Conservation (phyloP, 2,113 vertebrate species). For the Entelurus aequoreus region DNA sequence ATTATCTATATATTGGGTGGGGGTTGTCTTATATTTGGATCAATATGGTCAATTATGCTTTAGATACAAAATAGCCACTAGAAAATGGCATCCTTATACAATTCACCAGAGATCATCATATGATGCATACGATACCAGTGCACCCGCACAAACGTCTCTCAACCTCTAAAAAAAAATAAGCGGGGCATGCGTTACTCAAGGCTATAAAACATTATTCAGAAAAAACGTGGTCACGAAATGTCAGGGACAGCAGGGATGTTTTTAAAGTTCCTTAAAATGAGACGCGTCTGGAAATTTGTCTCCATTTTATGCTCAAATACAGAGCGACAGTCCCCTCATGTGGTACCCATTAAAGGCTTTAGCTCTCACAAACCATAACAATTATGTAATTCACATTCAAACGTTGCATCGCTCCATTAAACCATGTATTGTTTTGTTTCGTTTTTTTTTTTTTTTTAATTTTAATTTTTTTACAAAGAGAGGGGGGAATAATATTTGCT, state of each 20-base stretch:
- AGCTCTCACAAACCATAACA: slow-evolving; percentile 78
- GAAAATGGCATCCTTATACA: too few species aligned
- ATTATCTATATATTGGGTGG: too few species aligned
- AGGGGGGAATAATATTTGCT: slow-evolving; percentile 67
- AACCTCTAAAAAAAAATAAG: too few species aligned
- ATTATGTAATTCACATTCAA: slow-evolving; percentile 83
- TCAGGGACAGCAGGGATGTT: slow-evolving; percentile 56
- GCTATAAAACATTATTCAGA: background rate
- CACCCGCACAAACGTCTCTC: too few species aligned
- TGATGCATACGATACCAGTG: too few species aligned
- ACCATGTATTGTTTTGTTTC: slow-evolving; percentile 52
- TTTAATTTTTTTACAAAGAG: slow-evolving; percentile 20
- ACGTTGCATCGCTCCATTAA: slow-evolving; percentile 74
- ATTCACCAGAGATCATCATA: too few species aligned
- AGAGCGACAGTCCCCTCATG: slow-evolving; percentile 77
- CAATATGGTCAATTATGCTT: too few species aligned
- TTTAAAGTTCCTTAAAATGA: slow-evolving; percentile 65
- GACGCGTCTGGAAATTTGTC: slow-evolving; percentile 73
- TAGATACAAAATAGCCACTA: too few species aligned
- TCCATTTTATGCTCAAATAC: slow-evolving; percentile 77
- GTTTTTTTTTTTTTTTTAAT: background rate
- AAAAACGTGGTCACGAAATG: slow-evolving; percentile 16
- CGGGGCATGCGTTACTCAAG: background rate
- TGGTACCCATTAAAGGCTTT: slow-evolving; percentile 82
- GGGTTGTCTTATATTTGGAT: too few species aligned